Base-by-base conservation (phyloP, 2,113 vertebrate genomes). In the Paedocypris sp. region DNA sequence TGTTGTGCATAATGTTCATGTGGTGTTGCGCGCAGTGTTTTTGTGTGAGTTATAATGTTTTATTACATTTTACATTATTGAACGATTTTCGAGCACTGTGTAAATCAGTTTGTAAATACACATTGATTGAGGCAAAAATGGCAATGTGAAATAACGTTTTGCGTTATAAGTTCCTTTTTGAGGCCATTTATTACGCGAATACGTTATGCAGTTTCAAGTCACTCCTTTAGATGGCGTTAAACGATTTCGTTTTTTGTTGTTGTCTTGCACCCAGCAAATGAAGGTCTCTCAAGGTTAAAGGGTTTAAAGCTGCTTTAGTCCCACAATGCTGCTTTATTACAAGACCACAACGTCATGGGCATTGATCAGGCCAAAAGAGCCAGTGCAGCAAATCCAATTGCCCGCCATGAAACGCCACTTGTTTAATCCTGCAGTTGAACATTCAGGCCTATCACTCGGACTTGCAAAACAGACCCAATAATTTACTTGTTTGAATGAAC, bases 271-370 rank as follows among this genome's bases (percentile, higher is more conserved):
- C 31, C 29, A 7, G 3, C 1, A 7, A 50, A 3, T 33, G 61
- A 45, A 47, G 61, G 50, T 64, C 41, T 49, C 35, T 54, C 61
- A 64, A 64, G 61, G 61, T 64, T 54, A 54, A 63, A 54, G 33
- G 15, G 16, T 63, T 25, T 35, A 62, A 35, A 35, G 38, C 60
- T 62, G 60, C 48, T 16, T 62, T 29, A 26, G 61, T 9, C 31
- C 53, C 49, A n/a, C 36, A 42, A n/a, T 16, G 6, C 28, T 43
- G 36, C 2, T 32, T 38, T 54, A 3, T 63, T 39, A 29, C 29
- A 11, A 39, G 23, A 25, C 10, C 23, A 56, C 23, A 52, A 36
- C 10, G 18, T 26, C 36, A 41, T 22, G 20, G 29, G 15, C 49
- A 26, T 46, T 45, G 19, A 33, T 25, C 28, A 43, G n/a, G n/a